phyloP scores from a whole-genome alignment of 2,113 vertebrate species.

The Vimba vimba region DNA sequence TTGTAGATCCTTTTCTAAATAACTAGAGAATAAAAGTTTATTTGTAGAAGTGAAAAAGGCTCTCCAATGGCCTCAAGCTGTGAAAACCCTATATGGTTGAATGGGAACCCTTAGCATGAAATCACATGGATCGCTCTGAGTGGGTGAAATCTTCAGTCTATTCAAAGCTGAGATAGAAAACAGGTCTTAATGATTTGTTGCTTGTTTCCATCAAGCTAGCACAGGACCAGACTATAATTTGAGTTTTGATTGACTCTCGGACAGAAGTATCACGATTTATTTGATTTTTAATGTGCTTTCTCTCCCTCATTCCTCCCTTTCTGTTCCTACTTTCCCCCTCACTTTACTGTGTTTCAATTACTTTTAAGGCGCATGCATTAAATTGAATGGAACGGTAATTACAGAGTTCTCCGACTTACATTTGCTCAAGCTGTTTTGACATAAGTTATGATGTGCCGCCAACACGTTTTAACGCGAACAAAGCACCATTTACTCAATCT shows the following conservation, averaged over 20 bases:
- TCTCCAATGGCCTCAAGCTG: neutral
- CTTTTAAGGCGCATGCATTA: neutral
- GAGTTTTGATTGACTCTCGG: neutral
- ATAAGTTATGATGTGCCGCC: conserved; percentile 43
- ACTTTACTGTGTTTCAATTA: conserved; percentile 14
- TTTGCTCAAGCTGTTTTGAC: conserved; percentile 36
- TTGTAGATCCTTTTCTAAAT: neutral
- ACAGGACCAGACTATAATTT: neutral
- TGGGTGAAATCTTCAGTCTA: neutral
- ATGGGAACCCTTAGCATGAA: neutral
- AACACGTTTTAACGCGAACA: neutral
- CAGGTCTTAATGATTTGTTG: conserved; percentile 1
- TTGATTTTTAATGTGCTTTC: neutral
- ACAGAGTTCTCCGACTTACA: conserved; percentile 13
- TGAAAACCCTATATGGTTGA: conserved; percentile 6
- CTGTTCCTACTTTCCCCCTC: neutral
- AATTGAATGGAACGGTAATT: conserved; percentile 12
- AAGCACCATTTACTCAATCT: conserved; percentile 34
- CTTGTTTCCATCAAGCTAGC: neutral
- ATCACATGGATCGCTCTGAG: neutral
- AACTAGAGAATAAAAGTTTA: neutral
- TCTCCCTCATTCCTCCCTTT: neutral
- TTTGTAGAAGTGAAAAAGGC: neutral
- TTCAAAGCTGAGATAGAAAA: conserved; percentile 1
- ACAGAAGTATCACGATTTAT: neutral